These are phyloP conservation scores for Acronicta aceris DNA, from an alignment of 2,888 invertebrate genomes.

Conservation along the genomic window DNA sequence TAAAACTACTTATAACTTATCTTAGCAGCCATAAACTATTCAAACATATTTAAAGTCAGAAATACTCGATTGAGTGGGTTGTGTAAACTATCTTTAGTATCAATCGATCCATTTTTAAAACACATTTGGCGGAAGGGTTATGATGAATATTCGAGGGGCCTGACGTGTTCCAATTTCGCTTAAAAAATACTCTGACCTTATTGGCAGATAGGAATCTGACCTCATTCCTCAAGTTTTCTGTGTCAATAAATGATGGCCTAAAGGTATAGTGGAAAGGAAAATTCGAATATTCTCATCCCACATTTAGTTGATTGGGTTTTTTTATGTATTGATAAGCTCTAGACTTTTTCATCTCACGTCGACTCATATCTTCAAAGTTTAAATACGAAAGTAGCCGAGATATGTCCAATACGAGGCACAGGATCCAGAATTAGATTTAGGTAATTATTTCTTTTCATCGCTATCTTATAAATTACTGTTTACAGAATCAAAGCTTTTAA, in stretches of 20 bases:
- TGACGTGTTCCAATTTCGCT: constrained; percentile 1
- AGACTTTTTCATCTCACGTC: not conserved
- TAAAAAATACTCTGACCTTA: not conserved
- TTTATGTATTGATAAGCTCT: constrained; percentile 23
- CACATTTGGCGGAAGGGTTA: constrained; percentile 17
- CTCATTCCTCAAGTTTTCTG: constrained; percentile 8
- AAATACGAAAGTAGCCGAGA: not conserved
- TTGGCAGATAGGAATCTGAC: constrained; percentile 5
- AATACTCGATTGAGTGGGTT: constrained; percentile 28
- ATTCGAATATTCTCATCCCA: not conserved
- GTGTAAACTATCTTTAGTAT: constrained; percentile 28
- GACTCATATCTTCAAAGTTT: not conserved
- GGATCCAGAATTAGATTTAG: not conserved
- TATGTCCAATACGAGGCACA: not conserved
- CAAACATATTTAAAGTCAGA: constrained; percentile 33
- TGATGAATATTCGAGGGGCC: constrained; percentile 18
- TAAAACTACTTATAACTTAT: not conserved
- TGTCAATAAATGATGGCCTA: constrained; percentile 1
- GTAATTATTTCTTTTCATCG: not conserved
- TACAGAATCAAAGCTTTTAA: not conserved
- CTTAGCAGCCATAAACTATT: constrained; percentile 17
- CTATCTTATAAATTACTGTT: not conserved
- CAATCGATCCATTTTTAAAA: constrained; percentile 13
- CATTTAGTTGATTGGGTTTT: constrained; percentile 13
- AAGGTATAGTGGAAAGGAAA: constrained; percentile 14